Base-by-base conservation (phyloP, 1,140 invertebrate species). In the Glossosoma conforme region DNA sequence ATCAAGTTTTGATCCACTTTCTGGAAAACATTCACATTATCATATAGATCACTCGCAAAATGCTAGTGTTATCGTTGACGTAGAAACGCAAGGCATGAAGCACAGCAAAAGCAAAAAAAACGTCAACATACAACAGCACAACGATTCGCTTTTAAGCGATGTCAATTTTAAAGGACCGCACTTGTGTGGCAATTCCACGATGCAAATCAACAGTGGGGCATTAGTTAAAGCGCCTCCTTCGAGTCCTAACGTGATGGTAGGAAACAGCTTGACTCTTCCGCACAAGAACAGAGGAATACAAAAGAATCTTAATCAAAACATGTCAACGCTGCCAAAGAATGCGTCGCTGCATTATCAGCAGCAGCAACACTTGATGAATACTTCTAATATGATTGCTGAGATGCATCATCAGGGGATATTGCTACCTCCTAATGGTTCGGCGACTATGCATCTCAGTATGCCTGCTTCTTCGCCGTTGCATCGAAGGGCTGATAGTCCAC, bases 41-140 rank as follows among this genome's bases (percentile, higher is more conserved):
- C 80, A 82, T 60, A 75, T 82, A 59, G 79, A 81, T 28, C 80
- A 82, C 50, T 78, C 78, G 38, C 77, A 83, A 64, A 82, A 78
- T 44, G 77, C 79, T 1, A 83, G 81, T 59, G 80, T 89, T 11
- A 87, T 89, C 5, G 86, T 89, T 1, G 87, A 89, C 58, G 83
- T 89, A 2, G 86, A 89, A 62, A 78, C 81, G 52, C 85, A 87
- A 63, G 42, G 21, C 1, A 41, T 54, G 17, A 54, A 54, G 25
- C 41, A 48, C 14, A 32, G 43, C 2, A 72, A 67, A 52, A n/a
- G n/a, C n/a, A 51, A 52, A 33, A 74, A 75, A 58, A 74, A 72
- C 49, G 15, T 35, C 14, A 48, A 55, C 37, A 56, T 60, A 15
- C n/a, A 60, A 44, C 67, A 68, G 52, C 60, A 60, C 28, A 62